phyloP scores from a whole-genome alignment of 2,888 invertebrate species.

The Cryptocephalus moraei region DNA sequence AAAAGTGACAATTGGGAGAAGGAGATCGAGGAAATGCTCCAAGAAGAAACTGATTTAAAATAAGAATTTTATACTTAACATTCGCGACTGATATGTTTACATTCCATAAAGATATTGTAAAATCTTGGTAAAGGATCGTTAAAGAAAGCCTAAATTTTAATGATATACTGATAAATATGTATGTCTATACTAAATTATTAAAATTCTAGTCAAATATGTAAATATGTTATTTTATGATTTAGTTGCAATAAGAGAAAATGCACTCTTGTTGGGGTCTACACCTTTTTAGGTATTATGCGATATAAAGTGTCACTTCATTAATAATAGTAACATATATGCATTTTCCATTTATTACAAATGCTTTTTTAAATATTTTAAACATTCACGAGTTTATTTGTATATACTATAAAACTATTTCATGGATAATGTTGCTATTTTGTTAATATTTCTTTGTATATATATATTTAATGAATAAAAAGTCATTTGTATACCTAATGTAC shows the following conservation, averaged over 20 bases:
- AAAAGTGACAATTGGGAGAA: slow-evolving; percentile 36
- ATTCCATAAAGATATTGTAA: background rate
- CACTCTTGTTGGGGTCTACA: slow-evolving; percentile 11
- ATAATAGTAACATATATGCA: slow-evolving; percentile 3
- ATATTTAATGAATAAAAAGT: slow-evolving; percentile 10
- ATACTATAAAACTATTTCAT: no score
- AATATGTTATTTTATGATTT: background rate
- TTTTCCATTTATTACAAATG: slow-evolving; percentile 12
- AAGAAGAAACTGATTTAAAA: slow-evolving; percentile 34
- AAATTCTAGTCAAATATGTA: no score
- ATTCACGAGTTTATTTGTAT: no score
- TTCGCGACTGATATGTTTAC: slow-evolving; percentile 8
- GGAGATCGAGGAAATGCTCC: slow-evolving; percentile 36
- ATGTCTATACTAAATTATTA: no score
- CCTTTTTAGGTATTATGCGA: slow-evolving; percentile 4
- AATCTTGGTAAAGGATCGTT: no score
- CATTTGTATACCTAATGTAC: slow-evolving; percentile 18
- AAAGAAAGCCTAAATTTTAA: no score
- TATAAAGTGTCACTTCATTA: background rate
- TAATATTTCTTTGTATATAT: slow-evolving; percentile 13
- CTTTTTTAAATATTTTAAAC: background rate
- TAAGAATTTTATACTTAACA: slow-evolving; percentile 18
- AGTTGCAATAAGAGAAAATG: background rate
- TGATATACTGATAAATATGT: no score
- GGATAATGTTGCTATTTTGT: slow-evolving; percentile 7